Evolutionary conservation across 2,113 vertebrate genomes (phyloP), one percentile per base, ranked within the genome.

Genomic region (Isurus oxyrinchus): DNA sequence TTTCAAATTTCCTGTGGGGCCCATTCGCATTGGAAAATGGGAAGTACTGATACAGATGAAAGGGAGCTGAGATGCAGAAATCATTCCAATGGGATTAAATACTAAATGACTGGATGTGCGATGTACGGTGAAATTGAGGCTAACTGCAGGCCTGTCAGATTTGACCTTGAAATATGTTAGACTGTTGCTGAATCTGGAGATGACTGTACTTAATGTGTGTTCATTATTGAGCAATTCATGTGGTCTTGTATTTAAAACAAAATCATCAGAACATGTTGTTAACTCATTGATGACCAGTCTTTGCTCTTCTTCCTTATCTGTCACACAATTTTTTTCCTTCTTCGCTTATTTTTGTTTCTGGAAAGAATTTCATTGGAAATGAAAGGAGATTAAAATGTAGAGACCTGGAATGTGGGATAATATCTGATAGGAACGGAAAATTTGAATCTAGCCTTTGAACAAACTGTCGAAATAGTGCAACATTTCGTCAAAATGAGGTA

Each of bases 161-260:
- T 93, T 93, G 90, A 93, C 90, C 90, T 93, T 93, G 57, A 93
- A 61, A 14, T 93, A 61, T n/a, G 90, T 61, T 55, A 19, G 90
- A 31, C 57, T 93, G 27, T n/a, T 93, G 88, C 55, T 5, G 90
- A 93, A 31, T n/a, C 90, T 61, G 35, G 90, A 61, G 35, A 61
- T 40, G 35, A n/a, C 57, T 91, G 49, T 31, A n/a, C 16, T 35
- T 61, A 57, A 66, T 14, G 35, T 61, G 31, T n/a, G 31, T 93
- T 27, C 55, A 61, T 93, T 93, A 61, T 61, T 93, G 90, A 57
- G n/a, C 90, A 93, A 81, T 61, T 35, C 90, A 61, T 14, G 57
- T 61, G 35, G 90, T 8, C 31, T n/a, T 0, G 57, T 21, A 93
- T 93, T 93, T 61, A 93, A 81, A 93, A 61, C 88, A 25, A 90